Base-by-base conservation (phyloP, 2,888 invertebrate genomes). In the Eupithecia pulchellata region DNA sequence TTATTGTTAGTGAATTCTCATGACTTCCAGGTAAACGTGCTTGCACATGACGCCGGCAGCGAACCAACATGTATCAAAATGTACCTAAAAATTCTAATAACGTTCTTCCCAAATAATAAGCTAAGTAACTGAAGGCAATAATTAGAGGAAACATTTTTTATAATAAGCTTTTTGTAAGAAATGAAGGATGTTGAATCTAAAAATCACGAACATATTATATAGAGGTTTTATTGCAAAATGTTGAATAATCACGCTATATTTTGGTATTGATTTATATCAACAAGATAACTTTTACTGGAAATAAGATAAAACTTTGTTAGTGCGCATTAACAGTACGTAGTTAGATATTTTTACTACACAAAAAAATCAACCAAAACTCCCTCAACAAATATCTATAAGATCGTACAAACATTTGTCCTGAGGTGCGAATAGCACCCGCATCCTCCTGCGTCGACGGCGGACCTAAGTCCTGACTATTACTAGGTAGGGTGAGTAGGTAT, bases 1-100 rank as follows among this genome's bases (percentile, higher is more conserved):
- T 88, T 91, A 86, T 90, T 90, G 86, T 89, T 85, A 86, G 85
- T 84, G 85, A 86, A 90, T 90, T 87, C 88, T 86, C 80, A 81
- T 84, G 85, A 87, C 85, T 86, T 89, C 87, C 90, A 86, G 85
- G 89, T 90, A 90, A 88, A 87, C 83, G 83, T 78, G 17, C 32
- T 72, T 68, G 47, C 68, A 72, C 34, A 72, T 68, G 72, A 72
- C 25, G 32, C 17, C 60, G 47, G 57, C 14, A 14, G 25, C 29
- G 57, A 29, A 52, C 52, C 52, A 52, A 20, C 20, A 25, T 52
- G 11, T 25, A 25, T 13, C 47, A 52, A 52, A 25, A 25, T 52
- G 13, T 42, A 42, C 4, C 25, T 25, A 25, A 9, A 20, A 13
- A 52, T 1, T 34, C 11, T 2, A 9, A 20, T 5, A 20, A 47